These are phyloP conservation scores for Yasuhikotakia modesta DNA, from an alignment of 2,797 vertebrate genomes.

Conservation along the genomic window DNA sequence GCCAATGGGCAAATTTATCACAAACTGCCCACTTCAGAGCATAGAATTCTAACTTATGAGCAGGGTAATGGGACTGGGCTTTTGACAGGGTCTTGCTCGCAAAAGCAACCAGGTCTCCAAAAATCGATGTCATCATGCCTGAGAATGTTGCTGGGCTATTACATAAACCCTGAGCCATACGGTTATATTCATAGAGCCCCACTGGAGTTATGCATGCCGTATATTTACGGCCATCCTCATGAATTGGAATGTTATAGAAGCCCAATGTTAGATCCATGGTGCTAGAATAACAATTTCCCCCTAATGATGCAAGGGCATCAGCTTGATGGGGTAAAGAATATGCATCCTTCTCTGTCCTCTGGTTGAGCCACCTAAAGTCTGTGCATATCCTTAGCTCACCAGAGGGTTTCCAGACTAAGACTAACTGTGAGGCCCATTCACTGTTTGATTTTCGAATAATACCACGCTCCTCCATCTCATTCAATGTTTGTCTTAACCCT, in stretches of 20 bases:
- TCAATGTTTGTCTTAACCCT: too few relatives aligned
- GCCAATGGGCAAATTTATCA: background rate
- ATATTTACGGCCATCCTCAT: background rate
- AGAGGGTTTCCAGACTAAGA: too few relatives aligned
- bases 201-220: background rate
- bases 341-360: too few relatives aligned
- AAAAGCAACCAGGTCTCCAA: too few relatives aligned
- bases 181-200: background rate
- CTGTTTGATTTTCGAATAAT: too few relatives aligned
- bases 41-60: background rate
- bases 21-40: background rate
- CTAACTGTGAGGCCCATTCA: too few relatives aligned
- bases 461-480: too few relatives aligned
- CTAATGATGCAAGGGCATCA: background rate
- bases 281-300: constrained; percentile 9
- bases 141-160: background rate
- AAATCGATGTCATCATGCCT: background rate
- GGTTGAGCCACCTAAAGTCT: too few relatives aligned
- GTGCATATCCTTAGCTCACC: too few relatives aligned
- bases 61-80: too few relatives aligned
- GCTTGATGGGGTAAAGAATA: too few relatives aligned
- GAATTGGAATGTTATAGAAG: constrained; percentile 12
- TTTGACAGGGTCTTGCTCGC: too few relatives aligned
- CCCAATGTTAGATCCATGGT: constrained; percentile 16
- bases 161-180: background rate